Evolutionary conservation across 2,113 vertebrate genomes (phyloP), one percentile per base, ranked within the genome.

Genomic region (Thunnus maccoyii): DNA sequence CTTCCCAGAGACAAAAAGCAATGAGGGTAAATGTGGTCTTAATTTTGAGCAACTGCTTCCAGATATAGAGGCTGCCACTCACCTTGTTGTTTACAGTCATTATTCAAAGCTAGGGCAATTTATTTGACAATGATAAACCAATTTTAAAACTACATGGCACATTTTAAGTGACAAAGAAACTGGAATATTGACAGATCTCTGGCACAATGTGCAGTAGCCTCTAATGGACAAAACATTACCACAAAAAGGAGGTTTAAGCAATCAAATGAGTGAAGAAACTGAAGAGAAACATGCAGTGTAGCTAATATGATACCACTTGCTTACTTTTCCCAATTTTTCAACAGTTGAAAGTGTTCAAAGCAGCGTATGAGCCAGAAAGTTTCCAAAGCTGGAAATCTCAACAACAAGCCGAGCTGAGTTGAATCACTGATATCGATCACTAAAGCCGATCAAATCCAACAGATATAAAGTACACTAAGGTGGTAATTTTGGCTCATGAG

Each of bases 351-450:
- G 9, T 18, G 10, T 27, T 18, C 7, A 22, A 25, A 30, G 78
- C 9, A 65, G 5, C 14, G 15, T 16, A 3, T 36, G n/a, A 72
- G 48, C 47, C 15, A 44, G 48, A 17, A 0, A 1, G 11, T 60
- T 56, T 72, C 51, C 56, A 69, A 71, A 27, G 58, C 32, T 27
- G 47, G 13, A 58, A 47, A 83, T 41, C 8, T 66, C 30, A 27
- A 62, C 20, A 52, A 32, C 13, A 47, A 62, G 32, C 9, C 60
- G 48, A 17, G 30, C 3, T 18, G 4, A 55, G 22, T 54, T 82
- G 62, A 82, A 47, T 82, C 47, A 73, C 8, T 48, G 9, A 25
- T 65, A 51, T 18, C 18, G 67, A 83, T 77, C 55, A 74, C 44
- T 20, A 12, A 65, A 68, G 1, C n/a, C 22, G 17, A 11, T 46